These are phyloP conservation scores for Brotula barbata DNA, from an alignment of 2,797 vertebrate species.

Conservation along the genomic window DNA sequence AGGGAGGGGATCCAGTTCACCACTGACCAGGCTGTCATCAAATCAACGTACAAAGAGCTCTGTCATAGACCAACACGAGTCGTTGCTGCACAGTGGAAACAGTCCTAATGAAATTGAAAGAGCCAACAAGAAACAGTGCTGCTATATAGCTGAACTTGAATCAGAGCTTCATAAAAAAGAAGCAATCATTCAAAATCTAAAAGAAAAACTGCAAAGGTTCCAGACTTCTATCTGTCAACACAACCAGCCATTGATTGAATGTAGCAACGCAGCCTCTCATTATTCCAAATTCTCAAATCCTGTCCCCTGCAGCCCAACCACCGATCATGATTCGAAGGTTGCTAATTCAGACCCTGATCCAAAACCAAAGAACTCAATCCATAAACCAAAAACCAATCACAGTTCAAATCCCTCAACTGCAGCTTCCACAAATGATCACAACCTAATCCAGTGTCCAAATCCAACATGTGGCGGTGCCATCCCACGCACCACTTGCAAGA, in stretches of 20 bases:
- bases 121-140: not conserved
- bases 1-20: rapidly evolving
- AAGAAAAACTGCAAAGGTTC: not conserved
- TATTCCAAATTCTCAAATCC: too few species aligned
- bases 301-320: too few species aligned
- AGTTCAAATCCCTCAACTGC: too few species aligned
- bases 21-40: not conserved
- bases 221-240: not conserved
- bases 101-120: rapidly evolving
- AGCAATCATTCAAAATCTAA: not conserved
- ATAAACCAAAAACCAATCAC: too few species aligned
- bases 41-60: rapidly evolving
- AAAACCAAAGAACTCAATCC: too few species aligned
- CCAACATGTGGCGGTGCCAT: too few species aligned
- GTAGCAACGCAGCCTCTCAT: not conserved
- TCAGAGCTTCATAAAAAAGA: not conserved
- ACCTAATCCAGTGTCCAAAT: too few species aligned
- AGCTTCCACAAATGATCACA: too few species aligned
- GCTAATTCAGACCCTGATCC: too few species aligned
- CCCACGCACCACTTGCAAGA: too few species aligned
- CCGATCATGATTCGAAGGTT: too few species aligned
- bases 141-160: not conserved
- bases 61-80: rapidly evolving
- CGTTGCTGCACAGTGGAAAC: rapidly evolving
- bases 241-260: not conserved